Base-by-base conservation (phyloP, 2,113 vertebrate genomes). In the Calyptomena viridis region DNA sequence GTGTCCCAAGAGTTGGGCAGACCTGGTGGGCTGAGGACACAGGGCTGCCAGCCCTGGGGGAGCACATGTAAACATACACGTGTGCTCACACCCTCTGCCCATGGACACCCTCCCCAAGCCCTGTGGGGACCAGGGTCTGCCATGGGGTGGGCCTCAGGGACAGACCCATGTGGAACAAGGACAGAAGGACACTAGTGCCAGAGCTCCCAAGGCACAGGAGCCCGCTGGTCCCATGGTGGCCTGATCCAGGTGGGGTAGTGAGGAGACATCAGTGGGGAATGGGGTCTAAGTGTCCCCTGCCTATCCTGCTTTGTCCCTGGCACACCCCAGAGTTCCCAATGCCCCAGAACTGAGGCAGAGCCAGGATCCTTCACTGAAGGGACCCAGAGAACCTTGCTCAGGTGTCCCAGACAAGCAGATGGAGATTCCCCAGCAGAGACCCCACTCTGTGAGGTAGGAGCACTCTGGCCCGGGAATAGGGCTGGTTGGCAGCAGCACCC, bases 301-400 rank as follows among this genome's bases (percentile, higher is more conserved):
- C 30, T 21, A 20, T 14, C 12, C 28, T 15, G 13, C 22, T 23
- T 19, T 55, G 31, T 5, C 31, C 49, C 25, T 25, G 42, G 40
- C 25, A 37, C 35, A 27, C 35, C 35, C 40, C 63, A 49, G n/a
- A 83, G 40, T 18, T 49, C 31, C 27, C 0, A 0, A 31, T 56
- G 14, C 4, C 0, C 3, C 8, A 1, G 7, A 35, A 49, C 42
- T 0, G 0, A 27, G 42, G 47, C 17, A 63, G 15, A 49, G 3
- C 30, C 9, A 20, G 40, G 18, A 62, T 19, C 21, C 35, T 35
- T 10, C 25, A 20, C 12, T 25, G 5, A 4, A 71, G 14, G 14
- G 17, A 23, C 14, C 31, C 42, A 42, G 44, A 47, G 40, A 55
- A 49, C 31, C 18, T 33, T 27, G 47, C 0, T 0, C 21, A 9